Evolutionary conservation across 2,113 vertebrate genomes (phyloP), one percentile per base, ranked within the genome.

Genomic region (Onychostruthus taczanowskii): DNA sequence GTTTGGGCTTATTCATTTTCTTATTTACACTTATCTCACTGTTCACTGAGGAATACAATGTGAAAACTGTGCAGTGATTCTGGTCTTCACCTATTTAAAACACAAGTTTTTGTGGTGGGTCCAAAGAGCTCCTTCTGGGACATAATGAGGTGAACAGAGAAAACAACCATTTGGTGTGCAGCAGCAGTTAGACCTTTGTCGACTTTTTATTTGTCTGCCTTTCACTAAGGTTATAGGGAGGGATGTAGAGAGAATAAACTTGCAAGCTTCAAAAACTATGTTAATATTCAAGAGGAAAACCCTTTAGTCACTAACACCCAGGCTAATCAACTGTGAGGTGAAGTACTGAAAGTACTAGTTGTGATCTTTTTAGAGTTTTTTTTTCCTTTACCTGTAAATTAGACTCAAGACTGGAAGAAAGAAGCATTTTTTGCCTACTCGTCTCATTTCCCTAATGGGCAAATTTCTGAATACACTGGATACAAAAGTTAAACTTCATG

Each of bases 51-150:
- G 21, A 84, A 52, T 55, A 46, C 2, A 1, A 11, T 43, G 13
- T 81, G 33, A 89, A 80, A 87, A 87, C 12, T 77, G 7, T 79
- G 13, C 11, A 66, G 2, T 74, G 39, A 50, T 75, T 87, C 35
- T 89, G 22, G 10, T 53, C 15, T 76, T 93, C 28, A 23, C 3
- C 6, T 83, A 8, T 61, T 78, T 89, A 47, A 82, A 56, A 33
- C 1, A 6, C 2, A 2, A 33, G 2, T 1, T 44, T 78, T 59
- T 43, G 7, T 11, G 13, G 4, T 35, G 11, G 8, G 39, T 17
- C 16, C 28, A 68, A 81, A 70, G 13, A 47, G 8, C 11, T 59
- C 27, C 72, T 88, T 47, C 16, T 43, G 53, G 14, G 9, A 16
- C 2, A 0, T 8, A 39, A 62, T 50, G 61, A 67, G 4, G 4